phyloP scores from a whole-genome alignment of 2,797 vertebrate genomes.

The Cynodonichthys magdalenae region DNA sequence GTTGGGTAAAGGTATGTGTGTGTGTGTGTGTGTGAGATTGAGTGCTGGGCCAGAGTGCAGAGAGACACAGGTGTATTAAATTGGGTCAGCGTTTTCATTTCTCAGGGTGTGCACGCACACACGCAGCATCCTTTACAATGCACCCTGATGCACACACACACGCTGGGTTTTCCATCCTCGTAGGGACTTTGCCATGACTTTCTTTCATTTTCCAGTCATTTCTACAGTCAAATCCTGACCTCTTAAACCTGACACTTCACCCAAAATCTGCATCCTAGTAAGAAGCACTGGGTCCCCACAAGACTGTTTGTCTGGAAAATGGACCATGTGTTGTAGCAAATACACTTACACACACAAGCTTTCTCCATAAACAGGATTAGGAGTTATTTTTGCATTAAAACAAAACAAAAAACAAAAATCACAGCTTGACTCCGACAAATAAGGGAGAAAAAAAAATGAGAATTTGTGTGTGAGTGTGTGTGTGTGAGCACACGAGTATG shows the following conservation, averaged over 20 bases:
- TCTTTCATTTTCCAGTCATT: no score
- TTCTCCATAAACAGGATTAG: slow-evolving; percentile 43
- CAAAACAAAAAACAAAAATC: no score
- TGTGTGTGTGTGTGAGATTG: slow-evolving; percentile 42
- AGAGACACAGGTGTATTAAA: slow-evolving; percentile 76
- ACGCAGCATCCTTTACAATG: slow-evolving; percentile 45
- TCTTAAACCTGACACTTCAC: no score
- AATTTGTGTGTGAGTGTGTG: no score
- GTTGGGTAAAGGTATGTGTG: slow-evolving; percentile 26
- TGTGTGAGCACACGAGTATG: background rate
- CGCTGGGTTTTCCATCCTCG: background rate
- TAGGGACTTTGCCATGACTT: no score
- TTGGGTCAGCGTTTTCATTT: slow-evolving; percentile 79
- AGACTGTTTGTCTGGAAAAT: no score
- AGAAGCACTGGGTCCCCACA: no score
- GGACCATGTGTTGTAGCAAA: background rate
- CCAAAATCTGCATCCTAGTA: no score
- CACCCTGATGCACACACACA: slow-evolving; percentile 37
- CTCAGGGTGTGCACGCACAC: slow-evolving; percentile 51
- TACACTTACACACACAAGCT: slow-evolving; percentile 17
- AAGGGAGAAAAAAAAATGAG: no score
- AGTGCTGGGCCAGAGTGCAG: slow-evolving; percentile 62
- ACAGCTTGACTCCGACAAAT: slow-evolving; percentile 24
- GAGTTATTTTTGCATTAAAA: slow-evolving; percentile 41
- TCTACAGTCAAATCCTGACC: no score